Evolutionary conservation across 2,888 invertebrate genomes (phyloP).

Genomic region (Eilema caniola): DNA sequence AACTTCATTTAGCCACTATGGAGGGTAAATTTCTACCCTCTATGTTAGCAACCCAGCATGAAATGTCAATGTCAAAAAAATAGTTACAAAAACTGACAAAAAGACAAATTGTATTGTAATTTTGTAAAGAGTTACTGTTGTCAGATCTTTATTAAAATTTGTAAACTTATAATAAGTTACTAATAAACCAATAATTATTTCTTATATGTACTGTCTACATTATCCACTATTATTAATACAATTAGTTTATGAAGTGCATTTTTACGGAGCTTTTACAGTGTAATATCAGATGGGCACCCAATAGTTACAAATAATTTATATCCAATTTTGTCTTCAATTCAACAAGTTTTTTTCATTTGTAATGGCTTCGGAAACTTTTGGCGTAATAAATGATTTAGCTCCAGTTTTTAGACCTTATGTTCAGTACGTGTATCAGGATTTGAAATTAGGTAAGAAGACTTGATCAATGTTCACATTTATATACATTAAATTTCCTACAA

Average conservation of each 20-base stretch:
- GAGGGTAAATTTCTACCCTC: no score
- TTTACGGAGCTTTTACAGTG: neutral
- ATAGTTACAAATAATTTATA: neutral
- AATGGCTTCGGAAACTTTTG: slow-evolving; percentile 64
- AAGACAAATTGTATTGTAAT: no score
- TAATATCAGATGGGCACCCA: neutral
- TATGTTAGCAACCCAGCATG: no score
- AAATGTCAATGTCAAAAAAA: no score
- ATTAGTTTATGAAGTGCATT: neutral
- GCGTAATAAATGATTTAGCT: slow-evolving; percentile 71
- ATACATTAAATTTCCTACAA: no score
- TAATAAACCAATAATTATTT: no score
- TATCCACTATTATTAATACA: neutral
- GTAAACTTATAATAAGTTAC: no score
- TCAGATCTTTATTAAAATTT: no score
- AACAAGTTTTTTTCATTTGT: neutral
- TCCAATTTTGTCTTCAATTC: neutral
- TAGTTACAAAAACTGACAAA: no score
- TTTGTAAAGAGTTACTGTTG: no score
- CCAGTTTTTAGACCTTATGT: slow-evolving; percentile 80
- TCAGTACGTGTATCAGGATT: slow-evolving; percentile 77
- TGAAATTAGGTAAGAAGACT: slow-evolving; percentile 72
- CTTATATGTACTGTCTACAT: neutral
- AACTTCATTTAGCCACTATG: no score
- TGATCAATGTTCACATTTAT: no score